Percentiles rank a stretch among this genome's conserved stretches.
These are phyloP conservation scores for Amphipoea lucens DNA, from an alignment of 2,888 invertebrate genomes.

Conservation along the genomic window DNA sequence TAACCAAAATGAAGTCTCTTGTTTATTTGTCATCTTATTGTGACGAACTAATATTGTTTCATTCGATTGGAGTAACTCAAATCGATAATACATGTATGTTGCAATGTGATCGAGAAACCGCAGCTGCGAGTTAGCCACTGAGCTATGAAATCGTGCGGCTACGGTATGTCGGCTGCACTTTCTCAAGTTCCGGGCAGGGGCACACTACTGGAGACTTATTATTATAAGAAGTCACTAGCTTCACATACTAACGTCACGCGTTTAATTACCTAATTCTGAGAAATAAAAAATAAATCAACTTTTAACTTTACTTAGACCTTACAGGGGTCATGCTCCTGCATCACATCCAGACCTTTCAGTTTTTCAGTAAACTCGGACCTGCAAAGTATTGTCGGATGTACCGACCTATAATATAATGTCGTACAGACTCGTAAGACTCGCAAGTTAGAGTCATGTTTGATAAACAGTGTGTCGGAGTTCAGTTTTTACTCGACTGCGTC, in stretches of 20 bases:
- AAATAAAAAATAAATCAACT: background rate
- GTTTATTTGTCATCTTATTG: background rate
- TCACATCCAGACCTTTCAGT: background rate
- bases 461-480: conserved; percentile 27
- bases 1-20: background rate
- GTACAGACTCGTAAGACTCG: background rate
- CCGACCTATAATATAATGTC: background rate
- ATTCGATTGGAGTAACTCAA: conserved; percentile 51
- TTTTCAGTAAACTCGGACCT: conserved; percentile 2
- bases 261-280: background rate
- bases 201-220: conserved; percentile 56
- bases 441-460: conserved; percentile 12
- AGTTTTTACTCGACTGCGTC: conserved; percentile 8
- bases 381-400: conserved; percentile 26
- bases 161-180: conserved; percentile 86
- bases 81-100: conserved; percentile 68
- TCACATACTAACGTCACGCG: conserved; percentile 3
- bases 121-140: conserved; percentile 82
- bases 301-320: background rate
- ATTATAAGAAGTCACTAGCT: conserved; percentile 44
- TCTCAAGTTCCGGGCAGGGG: conserved; percentile 79
- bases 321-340: conserved; percentile 7
- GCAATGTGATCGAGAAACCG: conserved; percentile 83
- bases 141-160: conserved; percentile 87
- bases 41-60: conserved; percentile 41